Conservation (phyloP, 2,888 invertebrate genomes). For the Andrena praecox region DNA sequence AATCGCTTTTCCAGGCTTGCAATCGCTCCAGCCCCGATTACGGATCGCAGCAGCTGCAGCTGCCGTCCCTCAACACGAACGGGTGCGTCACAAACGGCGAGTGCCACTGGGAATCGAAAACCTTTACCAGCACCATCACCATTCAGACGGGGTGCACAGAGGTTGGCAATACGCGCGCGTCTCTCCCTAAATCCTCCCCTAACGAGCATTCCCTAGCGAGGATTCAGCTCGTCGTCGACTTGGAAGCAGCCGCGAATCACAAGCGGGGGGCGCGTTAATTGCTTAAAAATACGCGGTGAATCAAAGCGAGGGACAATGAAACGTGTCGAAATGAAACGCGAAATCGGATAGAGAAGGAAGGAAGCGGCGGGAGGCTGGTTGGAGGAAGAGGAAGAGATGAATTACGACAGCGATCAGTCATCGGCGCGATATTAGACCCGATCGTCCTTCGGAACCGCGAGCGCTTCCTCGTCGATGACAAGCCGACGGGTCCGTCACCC, state of each 20-base stretch:
- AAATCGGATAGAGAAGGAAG: background rate
- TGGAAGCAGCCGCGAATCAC: too few relatives aligned
- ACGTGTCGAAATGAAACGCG: conserved; percentile 5
- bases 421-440: conserved; percentile 36
- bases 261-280: too few relatives aligned
- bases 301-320: background rate
- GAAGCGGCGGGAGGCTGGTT: background rate
- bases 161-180: conserved; percentile 71
- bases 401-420: conserved; percentile 20
- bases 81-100: conserved; percentile 70
- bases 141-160: conserved; percentile 80
- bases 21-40: conserved; percentile 76
- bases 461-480: conserved; percentile 33
- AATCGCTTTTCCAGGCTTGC: conserved; percentile 82
- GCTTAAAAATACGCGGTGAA: conserved; percentile 17
- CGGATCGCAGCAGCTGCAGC: conserved; percentile 58
- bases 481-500: conserved; percentile 28
- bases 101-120: conserved; percentile 78
- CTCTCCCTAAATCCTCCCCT: background rate
- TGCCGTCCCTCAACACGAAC: conserved; percentile 56
- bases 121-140: conserved; percentile 83
- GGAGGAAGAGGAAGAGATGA: background rate
- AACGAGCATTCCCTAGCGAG: too few relatives aligned
- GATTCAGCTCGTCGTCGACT: too few relatives aligned
- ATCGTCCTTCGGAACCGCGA: conserved; percentile 53